phyloP scores from a whole-genome alignment of 2,113 vertebrate species.

The Propithecus coquereli region DNA sequence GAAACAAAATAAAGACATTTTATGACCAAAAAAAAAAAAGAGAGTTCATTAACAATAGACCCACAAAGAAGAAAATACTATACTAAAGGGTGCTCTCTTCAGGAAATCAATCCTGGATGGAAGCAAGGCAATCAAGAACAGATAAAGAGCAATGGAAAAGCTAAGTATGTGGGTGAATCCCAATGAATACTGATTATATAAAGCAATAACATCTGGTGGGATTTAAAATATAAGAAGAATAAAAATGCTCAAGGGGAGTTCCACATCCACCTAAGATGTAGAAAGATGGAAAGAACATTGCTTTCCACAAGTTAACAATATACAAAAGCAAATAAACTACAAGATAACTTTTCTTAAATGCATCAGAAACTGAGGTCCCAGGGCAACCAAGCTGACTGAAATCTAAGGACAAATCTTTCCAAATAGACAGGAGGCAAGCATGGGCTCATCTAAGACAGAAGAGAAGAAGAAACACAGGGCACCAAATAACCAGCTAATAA shows the following conservation, averaged over 20 bases:
- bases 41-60: not conserved
- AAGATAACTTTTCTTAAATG: constrained; percentile 6
- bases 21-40: not conserved
- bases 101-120: not conserved
- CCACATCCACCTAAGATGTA: not conserved
- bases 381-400: not conserved
- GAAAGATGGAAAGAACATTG: not conserved
- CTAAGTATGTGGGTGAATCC: not conserved
- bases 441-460: not conserved
- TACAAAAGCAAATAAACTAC: constrained; percentile 5
- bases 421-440: not conserved
- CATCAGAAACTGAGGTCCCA: not conserved
- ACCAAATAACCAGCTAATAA: not conserved
- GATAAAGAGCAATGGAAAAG: not conserved
- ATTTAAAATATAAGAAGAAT: not conserved
- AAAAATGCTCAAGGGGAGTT: not conserved
- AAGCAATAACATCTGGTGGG: not conserved
- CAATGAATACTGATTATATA: not conserved
- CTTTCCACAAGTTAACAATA: not conserved
- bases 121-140: not conserved
- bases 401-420: not conserved
- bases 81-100: not conserved
- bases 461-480: not conserved
- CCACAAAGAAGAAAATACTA: not conserved
- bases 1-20: not conserved